Conservation (phyloP, 2,888 invertebrate genomes). For the Yponomeuta cagnagella region DNA sequence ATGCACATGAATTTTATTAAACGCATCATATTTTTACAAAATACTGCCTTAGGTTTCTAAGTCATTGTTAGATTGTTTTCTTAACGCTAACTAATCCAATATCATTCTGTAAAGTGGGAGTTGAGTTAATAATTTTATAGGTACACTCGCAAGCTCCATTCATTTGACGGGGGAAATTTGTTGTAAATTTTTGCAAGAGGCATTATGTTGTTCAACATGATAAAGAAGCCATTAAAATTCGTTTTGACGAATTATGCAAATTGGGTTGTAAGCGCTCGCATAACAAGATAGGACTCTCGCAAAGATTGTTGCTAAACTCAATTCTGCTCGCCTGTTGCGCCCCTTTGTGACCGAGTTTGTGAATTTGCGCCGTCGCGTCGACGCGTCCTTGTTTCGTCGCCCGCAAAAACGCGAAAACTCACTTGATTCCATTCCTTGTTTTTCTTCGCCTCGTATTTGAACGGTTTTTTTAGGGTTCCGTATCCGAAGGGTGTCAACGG, state of each 20-base stretch:
- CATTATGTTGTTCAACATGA: slow-evolving; percentile 57
- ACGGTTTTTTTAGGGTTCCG: too few relatives aligned
- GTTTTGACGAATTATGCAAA: slow-evolving; percentile 65
- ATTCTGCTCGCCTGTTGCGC: slow-evolving; percentile 15
- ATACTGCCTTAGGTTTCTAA: too few relatives aligned
- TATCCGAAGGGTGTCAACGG: too few relatives aligned
- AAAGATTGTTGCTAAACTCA: slow-evolving; percentile 61
- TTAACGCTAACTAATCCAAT: too few relatives aligned
- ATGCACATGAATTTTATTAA: too few relatives aligned
- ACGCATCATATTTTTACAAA: too few relatives aligned
- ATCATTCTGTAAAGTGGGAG: too few relatives aligned
- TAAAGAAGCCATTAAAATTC: slow-evolving; percentile 61
- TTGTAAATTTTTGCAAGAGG: slow-evolving; percentile 19
- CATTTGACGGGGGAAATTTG: slow-evolving; percentile 1
- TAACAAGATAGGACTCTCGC: slow-evolving; percentile 52
- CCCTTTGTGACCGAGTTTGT: slow-evolving; percentile 14
- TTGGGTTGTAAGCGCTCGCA: slow-evolving; percentile 54
- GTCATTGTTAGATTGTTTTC: too few relatives aligned
- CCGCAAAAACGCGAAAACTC: neutral
- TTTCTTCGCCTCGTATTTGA: neutral
- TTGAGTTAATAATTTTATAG: too few relatives aligned
- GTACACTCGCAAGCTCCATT: neutral
- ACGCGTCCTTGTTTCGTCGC: slow-evolving; percentile 1
- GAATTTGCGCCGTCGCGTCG: neutral
- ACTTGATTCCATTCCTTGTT: neutral